Percentiles rank a stretch among this genome's conserved stretches.
Evolutionary conservation across 2,888 invertebrate species (phyloP).

Genomic region (Pammene aurita): DNA sequence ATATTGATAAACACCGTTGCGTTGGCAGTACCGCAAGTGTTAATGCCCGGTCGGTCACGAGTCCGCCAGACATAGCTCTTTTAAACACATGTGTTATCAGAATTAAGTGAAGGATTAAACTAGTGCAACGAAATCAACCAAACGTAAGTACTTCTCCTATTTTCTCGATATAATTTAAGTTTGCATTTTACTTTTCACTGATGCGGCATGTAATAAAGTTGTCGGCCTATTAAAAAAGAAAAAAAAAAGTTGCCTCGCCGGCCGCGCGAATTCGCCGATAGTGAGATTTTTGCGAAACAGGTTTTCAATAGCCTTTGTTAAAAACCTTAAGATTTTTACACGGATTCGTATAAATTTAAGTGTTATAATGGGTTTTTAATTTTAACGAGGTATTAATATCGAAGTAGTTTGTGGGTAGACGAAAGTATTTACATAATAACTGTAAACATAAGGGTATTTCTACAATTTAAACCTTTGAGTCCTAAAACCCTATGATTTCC

Average conservation of each 20-base stretch:
- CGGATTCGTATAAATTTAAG: slow-evolving; percentile 18
- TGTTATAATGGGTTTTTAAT: slow-evolving; percentile 1
- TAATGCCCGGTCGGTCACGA: slow-evolving; percentile 79
- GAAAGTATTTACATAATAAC: neutral
- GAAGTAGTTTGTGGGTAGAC: slow-evolving; percentile 6
- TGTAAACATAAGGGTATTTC: neutral
- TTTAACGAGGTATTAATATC: neutral
- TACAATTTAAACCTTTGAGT: neutral
- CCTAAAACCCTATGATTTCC: too few relatives aligned
- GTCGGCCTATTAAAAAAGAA: slow-evolving; percentile 43
- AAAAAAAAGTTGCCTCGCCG: slow-evolving; percentile 59
- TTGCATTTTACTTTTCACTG: slow-evolving; percentile 30
- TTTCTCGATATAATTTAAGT: slow-evolving; percentile 3
- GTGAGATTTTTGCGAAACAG: slow-evolving; percentile 60
- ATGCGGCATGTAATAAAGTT: slow-evolving; percentile 22
- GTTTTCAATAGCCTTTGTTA: slow-evolving; percentile 37
- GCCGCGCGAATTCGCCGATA: slow-evolving; percentile 59
- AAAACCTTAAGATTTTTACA: slow-evolving; percentile 24
- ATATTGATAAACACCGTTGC: slow-evolving; percentile 48
- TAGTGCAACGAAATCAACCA: slow-evolving; percentile 48
- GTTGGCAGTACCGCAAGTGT: slow-evolving; percentile 71
- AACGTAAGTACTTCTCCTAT: slow-evolving; percentile 53
- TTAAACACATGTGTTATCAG: slow-evolving; percentile 55
- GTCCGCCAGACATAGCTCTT: slow-evolving; percentile 61
- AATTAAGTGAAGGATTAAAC: slow-evolving; percentile 53